Base-by-base conservation (phyloP, 2,888 invertebrate species). In the Prosapia bicincta region DNA sequence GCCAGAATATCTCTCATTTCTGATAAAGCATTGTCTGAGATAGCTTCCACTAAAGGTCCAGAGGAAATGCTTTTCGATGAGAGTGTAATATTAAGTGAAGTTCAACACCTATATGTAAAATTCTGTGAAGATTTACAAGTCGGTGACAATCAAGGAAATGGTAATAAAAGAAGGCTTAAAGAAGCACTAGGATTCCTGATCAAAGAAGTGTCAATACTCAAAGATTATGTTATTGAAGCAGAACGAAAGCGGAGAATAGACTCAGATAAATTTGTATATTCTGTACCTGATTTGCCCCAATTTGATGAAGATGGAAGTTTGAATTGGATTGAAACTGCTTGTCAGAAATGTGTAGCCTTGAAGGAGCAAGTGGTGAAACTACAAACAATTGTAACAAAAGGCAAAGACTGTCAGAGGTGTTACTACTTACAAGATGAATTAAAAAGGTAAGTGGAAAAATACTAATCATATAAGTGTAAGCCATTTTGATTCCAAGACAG, bases 1-100 rank as follows among this genome's bases (percentile, higher is more conserved):
- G 92, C 93, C 74, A 88, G 93, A 81, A 90, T 93, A 81, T 88
- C 89, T 70, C 90, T 93, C 71, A 86, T 93, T 69, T 89, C 89
- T 80, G 90, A 90, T 76, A 88, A 89, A 72, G 86, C 87, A 81
- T 72, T 76, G 25, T 20, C 20, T 20, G 74, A 74, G 26, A 23
- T 28, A 24, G 26, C 70, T 5, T 77, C 78, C n/a, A 70, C 38
- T 23, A 69, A 68, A 9, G 78, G 78, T 28, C 74, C 76, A n/a
- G 76, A 76, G 1, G 66, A 77, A 1, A 25, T 72, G 23, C 26
- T 23, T 3, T 78, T 78, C 65, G 80, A 81, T 69, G 80, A 81
- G 67, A 78, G 71, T 3, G 79, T 79, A 7, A 77, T 81, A 26
- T 67, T 82, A 32, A 79, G 81, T 3, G 82, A 82, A 73, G 80